Evolutionary conservation across 2,888 invertebrate genomes (phyloP).

Genomic region (Oithona nana): DNA sequence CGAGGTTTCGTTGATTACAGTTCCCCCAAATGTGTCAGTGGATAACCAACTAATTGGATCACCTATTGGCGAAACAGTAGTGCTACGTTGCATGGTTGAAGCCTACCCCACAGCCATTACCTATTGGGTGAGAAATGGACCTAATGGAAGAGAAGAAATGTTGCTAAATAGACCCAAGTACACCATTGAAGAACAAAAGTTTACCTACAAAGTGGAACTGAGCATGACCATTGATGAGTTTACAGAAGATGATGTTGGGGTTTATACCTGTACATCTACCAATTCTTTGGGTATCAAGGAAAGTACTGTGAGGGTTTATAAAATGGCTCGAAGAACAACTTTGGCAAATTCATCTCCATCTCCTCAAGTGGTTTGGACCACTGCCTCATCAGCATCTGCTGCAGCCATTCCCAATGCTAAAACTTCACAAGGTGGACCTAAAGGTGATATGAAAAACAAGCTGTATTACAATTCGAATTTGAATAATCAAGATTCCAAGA

Average conservation of each 20-base stretch:
- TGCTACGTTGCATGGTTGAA: conserved; percentile 63
- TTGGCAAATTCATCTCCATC: no score
- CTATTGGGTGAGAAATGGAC: conserved; percentile 58
- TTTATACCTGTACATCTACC: conserved; percentile 55
- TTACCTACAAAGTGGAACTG: conserved; percentile 51
- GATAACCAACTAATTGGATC: conserved; percentile 72
- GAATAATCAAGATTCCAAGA: no score
- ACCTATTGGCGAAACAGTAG: conserved; percentile 63
- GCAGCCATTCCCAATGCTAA: no score
- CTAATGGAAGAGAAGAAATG: conserved; percentile 39
- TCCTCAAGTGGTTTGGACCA: no score
- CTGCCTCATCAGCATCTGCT: no score
- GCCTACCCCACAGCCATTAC: conserved; percentile 55
- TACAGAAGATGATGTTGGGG: conserved; percentile 1
- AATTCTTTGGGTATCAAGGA: conserved; percentile 58
- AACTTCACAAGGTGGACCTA: no score
- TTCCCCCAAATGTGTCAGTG: conserved; percentile 69
- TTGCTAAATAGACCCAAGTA: conserved; percentile 60
- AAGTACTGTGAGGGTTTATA: conserved; percentile 50
- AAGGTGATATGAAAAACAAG: no score
- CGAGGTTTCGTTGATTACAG: no score
- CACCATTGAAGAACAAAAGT: conserved; percentile 44
- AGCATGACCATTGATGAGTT: conserved; percentile 42
- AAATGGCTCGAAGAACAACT: no score
- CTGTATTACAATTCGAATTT: no score